Conservation (phyloP, 2,888 invertebrate genomes). For the Drosophila putrida region DNA sequence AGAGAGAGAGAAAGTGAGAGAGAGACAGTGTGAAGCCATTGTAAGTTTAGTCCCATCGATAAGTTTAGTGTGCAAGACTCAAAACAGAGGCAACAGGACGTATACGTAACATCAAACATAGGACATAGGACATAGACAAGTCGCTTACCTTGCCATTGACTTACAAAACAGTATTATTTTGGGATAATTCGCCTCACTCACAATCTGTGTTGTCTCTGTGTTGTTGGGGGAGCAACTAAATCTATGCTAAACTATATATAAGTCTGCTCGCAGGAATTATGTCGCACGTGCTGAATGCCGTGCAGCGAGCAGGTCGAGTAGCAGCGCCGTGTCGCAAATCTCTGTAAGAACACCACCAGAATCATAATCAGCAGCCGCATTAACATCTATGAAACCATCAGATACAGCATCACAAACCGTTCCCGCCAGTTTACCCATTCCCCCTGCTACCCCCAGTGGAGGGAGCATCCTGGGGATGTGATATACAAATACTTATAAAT, state of each 20-base stretch:
- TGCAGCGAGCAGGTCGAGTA: slow-evolving; percentile 92
- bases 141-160: slow-evolving; percentile 73
- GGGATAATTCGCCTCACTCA: slow-evolving; percentile 24
- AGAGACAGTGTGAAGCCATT: slow-evolving; percentile 8
- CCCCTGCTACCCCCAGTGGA: neutral
- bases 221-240: slow-evolving; percentile 45
- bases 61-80: slow-evolving; percentile 17
- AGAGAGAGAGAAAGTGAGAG: slow-evolving; percentile 9
- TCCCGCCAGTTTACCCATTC: neutral
- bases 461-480: neutral
- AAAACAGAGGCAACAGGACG: slow-evolving; percentile 36
- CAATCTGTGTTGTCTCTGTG: slow-evolving; percentile 8
- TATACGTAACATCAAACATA: slow-evolving; percentile 39
- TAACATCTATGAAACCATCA: slow-evolving; percentile 26
- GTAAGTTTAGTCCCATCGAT: slow-evolving; percentile 1
- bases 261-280: slow-evolving; percentile 94
- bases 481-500: slow-evolving; percentile 3
- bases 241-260: slow-evolving; percentile 89
- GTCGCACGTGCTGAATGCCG: slow-evolving; percentile 90
- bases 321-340: slow-evolving; percentile 92
- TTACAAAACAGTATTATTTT: slow-evolving; percentile 35
- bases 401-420: neutral
- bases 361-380: slow-evolving; percentile 58
- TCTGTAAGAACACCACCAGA: slow-evolving; percentile 86
- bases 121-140: slow-evolving; percentile 39